phyloP scores from a whole-genome alignment of 2,797 vertebrate genomes.

The Poecile montanus region DNA sequence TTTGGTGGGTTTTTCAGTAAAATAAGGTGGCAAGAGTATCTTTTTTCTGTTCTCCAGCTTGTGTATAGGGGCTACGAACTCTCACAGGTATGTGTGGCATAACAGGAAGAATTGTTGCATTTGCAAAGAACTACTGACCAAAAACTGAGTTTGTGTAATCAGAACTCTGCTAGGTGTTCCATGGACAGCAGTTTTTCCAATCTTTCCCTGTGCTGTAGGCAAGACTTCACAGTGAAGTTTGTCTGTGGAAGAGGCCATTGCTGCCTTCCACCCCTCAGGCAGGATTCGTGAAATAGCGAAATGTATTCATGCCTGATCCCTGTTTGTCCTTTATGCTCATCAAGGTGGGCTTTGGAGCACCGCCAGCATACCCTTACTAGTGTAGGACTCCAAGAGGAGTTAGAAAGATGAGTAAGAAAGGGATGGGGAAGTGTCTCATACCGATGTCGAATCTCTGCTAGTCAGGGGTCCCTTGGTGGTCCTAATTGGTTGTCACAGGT shows the following conservation, averaged over 20 bases:
- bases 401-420: background rate
- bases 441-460: background rate
- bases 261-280: background rate
- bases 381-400: background rate
- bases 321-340: background rate
- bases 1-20: background rate
- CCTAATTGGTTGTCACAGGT: background rate
- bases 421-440: background rate
- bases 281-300: background rate
- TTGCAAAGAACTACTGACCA: background rate
- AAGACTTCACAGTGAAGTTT: background rate
- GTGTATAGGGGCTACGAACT: background rate
- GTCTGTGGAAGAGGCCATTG: background rate
- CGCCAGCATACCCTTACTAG: fast-evolving
- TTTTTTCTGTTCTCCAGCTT: background rate
- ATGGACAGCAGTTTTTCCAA: background rate
- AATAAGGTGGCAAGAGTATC: background rate
- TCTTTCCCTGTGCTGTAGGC: background rate
- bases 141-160: background rate
- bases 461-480: background rate
- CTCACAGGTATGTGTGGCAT: background rate
- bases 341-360: background rate
- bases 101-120: background rate
- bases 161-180: background rate
- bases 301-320: background rate